Evolutionary conservation across 2,888 invertebrate genomes (phyloP), one percentile per base, ranked within the genome.

Genomic region (Cheilosia variabilis): DNA sequence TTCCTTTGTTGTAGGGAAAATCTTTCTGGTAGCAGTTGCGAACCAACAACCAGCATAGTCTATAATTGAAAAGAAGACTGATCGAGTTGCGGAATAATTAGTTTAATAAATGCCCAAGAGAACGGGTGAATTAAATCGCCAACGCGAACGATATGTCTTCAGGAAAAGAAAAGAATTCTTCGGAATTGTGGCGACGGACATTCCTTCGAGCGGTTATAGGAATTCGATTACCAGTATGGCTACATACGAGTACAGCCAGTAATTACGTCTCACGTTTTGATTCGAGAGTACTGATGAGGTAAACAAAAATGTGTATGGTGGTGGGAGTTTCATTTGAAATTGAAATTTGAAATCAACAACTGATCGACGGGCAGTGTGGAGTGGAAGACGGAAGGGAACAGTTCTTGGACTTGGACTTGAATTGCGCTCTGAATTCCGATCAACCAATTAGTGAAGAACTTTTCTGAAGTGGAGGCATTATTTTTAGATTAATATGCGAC

Each of bases 321-420:
- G 65, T 79, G 72, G 65, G 79, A 72, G 72, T 53, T 60, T 17
- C 7, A 79, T 72, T 79, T 79, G 73, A 79, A 79, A 45, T 73
- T 66, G 27, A 79, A 79, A 79, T 79, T 73, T 66, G 27, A 79
- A 79, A 79, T 79, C 47, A 41, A 31, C 2, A 62, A 17, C 45
- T 62, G 9, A 45, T 2, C 43, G 43, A 24, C 9, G 15, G 22
- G 1, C 3, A 15, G 15, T 22, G 15, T 15, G 13, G 2, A 15
- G 34, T 19, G 15, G 22, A 15, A 47, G 45, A 47, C 17, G 45
- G 17, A 45, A 45, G n/a, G 45, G n/a, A 47, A 47, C 9, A 47
- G 45, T 47, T 17, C 19, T 63, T 34, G 13, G 13, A 13, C 37
- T 13, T 37, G 37, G 37, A 37, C 37, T 37, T 37, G 13, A 37